Base-by-base conservation (phyloP, 2,888 invertebrate genomes). In the Diaprepes abbreviatus region DNA sequence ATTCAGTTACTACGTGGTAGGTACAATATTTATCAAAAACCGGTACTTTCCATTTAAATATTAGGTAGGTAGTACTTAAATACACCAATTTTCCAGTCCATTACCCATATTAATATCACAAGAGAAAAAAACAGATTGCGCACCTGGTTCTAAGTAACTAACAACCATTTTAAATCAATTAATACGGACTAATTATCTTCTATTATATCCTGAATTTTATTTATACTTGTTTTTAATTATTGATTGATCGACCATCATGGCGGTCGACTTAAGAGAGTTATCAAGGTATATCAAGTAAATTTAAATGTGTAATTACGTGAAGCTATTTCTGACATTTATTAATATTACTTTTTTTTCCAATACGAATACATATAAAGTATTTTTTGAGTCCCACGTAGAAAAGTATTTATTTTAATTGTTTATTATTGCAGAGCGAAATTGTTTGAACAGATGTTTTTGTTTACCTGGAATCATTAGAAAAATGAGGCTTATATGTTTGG, bases 211-310 rank as follows among this genome's bases (percentile, higher is more conserved):
- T 38, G 21, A 66, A 48, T 43, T 45, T 48, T 64, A 16, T 52
- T 52, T 24, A 52, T 40, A 31, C 45, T 54, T 63, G 52, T 64
- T 35, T 48, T 45, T 45, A 55, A 35, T 17, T 31, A 33, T 57
- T 65, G 65, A 65, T 66, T 57, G 66, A 66, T 66, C 50, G 36
- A 17, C 66, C 48, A 48, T 66, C 66, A 10, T 19, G 66, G 66
- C 66, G 66, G 66, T 66, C 66, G 36, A 12, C 12, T 65, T 57
- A 65, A 48, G 40, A 64, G 57, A 24, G 45, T 38, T 19, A 45
- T 66, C 66, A 57, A 38, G 66, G n/a, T n/a, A 28, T 66, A 58
- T 50, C 66, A 28, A 17, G 21, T 50, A 43, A 31, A 66, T 66
- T 63, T 63, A 63, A 52, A 63, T 63, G 52, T 63, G 40, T 40